phyloP scores from a whole-genome alignment of 2,797 vertebrate species.

The Xerus rutilus region DNA sequence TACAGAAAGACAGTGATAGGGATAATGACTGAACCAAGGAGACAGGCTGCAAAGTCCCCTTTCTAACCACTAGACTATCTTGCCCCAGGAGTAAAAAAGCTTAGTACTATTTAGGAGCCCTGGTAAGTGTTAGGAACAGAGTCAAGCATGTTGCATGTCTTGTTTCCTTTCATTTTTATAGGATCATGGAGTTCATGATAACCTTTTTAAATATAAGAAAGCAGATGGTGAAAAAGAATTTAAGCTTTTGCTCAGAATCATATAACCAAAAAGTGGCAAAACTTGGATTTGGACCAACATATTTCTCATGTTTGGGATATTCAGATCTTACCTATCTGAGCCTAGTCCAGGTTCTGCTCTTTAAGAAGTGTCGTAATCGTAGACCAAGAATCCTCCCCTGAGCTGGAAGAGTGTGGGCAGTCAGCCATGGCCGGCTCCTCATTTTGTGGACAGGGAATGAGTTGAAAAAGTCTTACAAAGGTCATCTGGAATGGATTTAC shows the following conservation, averaged over 20 bases:
- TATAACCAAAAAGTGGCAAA: neutral
- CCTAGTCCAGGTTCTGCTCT: neutral
- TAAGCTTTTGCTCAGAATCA: neutral
- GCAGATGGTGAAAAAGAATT: neutral
- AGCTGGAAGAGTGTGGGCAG: neutral
- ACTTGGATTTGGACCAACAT: neutral
- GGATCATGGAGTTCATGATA: neutral
- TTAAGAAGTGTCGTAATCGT: neutral
- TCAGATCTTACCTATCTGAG: neutral
- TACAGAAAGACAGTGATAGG: neutral
- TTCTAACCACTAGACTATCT: neutral
- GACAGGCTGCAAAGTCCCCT: neutral
- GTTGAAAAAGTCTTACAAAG: neutral
- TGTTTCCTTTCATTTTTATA: neutral
- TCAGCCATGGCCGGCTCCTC: fast-evolving
- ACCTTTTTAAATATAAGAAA: neutral
- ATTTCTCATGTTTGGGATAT: neutral
- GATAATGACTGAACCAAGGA: neutral
- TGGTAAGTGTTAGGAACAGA: neutral
- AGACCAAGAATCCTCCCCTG: neutral
- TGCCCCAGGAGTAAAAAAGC: neutral
- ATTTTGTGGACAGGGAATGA: neutral
- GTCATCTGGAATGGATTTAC: neutral
- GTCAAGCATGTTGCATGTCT: neutral
- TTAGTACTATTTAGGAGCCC: neutral